Base-by-base conservation (phyloP, 2,888 invertebrate species). In the Tortricodes alternella region DNA sequence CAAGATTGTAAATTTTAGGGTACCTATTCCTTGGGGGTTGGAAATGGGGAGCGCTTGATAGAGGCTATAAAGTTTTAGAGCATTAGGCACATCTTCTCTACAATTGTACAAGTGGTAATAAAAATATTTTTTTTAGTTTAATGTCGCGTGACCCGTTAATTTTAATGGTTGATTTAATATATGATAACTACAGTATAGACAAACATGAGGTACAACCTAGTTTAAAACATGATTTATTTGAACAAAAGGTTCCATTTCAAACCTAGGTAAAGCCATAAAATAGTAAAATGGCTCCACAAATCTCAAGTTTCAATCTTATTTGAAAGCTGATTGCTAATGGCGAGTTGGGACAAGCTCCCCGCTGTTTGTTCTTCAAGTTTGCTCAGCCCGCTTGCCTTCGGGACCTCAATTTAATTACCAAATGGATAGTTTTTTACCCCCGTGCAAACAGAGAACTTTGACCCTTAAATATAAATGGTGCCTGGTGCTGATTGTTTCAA, bases 401-500 rank as follows among this genome's bases (percentile, higher is more conserved):
- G 49, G 55, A 29, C 49, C 21, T 23, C 53, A 50, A 56, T 56
- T 56, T 56, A 56, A 56, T 56, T 56, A 56, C 49, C 56, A 56
- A 56, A 56, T 56, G 56, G 56, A 56, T 29, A 44, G 50, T 56
- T 56, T 56, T 44, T 43, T 48, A 21, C 49, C 37, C 37, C 44
- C 37, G 35, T 39, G 32, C 43, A 24, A 43, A 43, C 37, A 41
- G 23, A 7, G 29, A 24, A 21, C n/a, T n/a, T n/a, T n/a, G n/a
- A n/a, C n/a, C 34, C 13, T 15, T 5, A 34, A 15, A 34, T 7
- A 27, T 9, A 34, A 15, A 34, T 7, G 15, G 13, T 7, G n/a
- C n/a, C n/a, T n/a, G n/a, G n/a, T n/a, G n/a, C n/a, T n/a, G n/a
- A n/a, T n/a, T 1, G 13, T 13, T 13, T 34, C 15, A 13, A 34